Conservation (phyloP, 2,888 invertebrate genomes). For the Tenthredo amoena region DNA sequence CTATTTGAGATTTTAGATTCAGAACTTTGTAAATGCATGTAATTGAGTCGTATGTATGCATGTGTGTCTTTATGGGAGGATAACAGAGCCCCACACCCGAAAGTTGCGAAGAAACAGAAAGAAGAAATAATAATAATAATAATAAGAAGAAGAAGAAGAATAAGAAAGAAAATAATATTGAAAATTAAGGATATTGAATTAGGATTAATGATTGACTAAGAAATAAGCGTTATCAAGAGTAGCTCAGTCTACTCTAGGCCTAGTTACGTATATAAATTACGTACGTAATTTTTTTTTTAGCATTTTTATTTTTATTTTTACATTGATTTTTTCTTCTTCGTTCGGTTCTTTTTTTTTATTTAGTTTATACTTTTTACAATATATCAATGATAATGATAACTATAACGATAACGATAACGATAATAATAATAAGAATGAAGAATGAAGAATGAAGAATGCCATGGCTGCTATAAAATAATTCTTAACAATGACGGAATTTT, state of each 20-base stretch:
- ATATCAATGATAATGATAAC: neutral
- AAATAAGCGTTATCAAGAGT: slow-evolving; percentile 49
- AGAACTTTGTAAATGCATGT: neutral
- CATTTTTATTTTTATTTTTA: slow-evolving; percentile 52
- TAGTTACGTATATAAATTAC: slow-evolving; percentile 67
- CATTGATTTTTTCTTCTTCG: slow-evolving; percentile 42
- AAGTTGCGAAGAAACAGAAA: slow-evolving; percentile 45
- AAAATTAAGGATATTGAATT: slow-evolving; percentile 43
- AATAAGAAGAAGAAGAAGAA: slow-evolving; percentile 56
- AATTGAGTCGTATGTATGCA: neutral
- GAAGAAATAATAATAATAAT: slow-evolving; percentile 30
- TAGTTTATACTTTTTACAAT: slow-evolving; percentile 48
- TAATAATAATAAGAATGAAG: slow-evolving; percentile 53
- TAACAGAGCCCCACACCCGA: slow-evolving; percentile 22
- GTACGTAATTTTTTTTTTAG: slow-evolving; percentile 58
- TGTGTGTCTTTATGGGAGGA: neutral
- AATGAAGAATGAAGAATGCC: slow-evolving; percentile 24
- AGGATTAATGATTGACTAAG: slow-evolving; percentile 29
- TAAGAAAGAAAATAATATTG: slow-evolving; percentile 52
- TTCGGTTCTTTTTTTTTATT: slow-evolving; percentile 52
- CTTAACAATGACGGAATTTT: slow-evolving; percentile 23
- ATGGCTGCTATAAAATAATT: slow-evolving; percentile 25
- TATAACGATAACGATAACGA: slow-evolving; percentile 51
- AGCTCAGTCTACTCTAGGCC: slow-evolving; percentile 71
- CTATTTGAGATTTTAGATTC: neutral